phyloP scores from a whole-genome alignment of 1,140 invertebrate genomes.

The Leptinotarsa defecta region DNA sequence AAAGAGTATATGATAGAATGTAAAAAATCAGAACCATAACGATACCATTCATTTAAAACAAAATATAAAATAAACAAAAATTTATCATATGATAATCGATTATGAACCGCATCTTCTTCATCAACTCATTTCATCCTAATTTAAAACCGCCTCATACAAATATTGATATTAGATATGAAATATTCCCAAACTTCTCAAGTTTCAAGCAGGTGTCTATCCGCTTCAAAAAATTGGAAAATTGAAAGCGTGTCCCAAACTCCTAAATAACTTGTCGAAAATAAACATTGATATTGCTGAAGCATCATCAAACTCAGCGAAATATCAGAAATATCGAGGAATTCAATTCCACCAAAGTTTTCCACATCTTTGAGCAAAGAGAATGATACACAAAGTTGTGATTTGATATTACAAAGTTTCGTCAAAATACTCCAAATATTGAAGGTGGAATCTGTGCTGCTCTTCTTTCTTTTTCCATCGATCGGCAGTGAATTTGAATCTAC shows the following conservation, averaged over 20 bases:
- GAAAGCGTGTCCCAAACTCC: background rate
- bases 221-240: background rate
- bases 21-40: no score
- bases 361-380: background rate
- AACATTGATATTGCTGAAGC: background rate
- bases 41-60: no score
- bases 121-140: background rate
- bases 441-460: background rate
- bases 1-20: no score
- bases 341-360: background rate
- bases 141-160: background rate
- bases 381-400: background rate
- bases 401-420: background rate
- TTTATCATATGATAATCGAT: no score
- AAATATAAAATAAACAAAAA: no score
- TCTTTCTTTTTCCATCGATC: no score
- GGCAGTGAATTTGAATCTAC: no score
- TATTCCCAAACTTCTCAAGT: background rate
- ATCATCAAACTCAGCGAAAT: background rate
- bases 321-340: background rate
- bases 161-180: background rate
- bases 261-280: background rate
- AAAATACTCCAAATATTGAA: background rate
- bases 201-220: background rate
- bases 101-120: no score